Conservation (phyloP, 2,888 invertebrate species). For the Apoderus coryli region DNA sequence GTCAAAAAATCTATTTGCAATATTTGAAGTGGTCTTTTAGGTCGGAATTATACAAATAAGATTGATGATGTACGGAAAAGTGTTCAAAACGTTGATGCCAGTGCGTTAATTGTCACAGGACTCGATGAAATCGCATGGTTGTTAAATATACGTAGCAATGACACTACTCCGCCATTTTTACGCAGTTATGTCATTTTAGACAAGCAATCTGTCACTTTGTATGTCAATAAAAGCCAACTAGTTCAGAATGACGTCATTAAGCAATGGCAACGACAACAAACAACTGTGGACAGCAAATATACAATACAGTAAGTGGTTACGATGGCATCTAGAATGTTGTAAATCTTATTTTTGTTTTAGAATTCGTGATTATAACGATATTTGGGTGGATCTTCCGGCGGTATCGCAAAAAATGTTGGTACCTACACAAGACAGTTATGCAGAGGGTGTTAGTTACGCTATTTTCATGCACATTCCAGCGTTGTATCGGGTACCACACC, state of each 20-base stretch:
- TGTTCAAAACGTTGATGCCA: slow-evolving; percentile 44
- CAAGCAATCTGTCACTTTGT: slow-evolving; percentile 48
- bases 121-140: slow-evolving; percentile 82
- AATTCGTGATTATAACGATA: slow-evolving; percentile 49
- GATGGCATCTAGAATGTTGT: no score
- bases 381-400: slow-evolving; percentile 56
- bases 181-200: slow-evolving; percentile 61
- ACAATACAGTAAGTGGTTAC: no score
- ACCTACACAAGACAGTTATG: slow-evolving; percentile 54
- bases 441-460: slow-evolving; percentile 58
- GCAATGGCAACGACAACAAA: slow-evolving; percentile 33
- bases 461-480: slow-evolving; percentile 44
- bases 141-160: slow-evolving; percentile 74
- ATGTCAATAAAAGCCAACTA: slow-evolving; percentile 53
- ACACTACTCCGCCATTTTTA: slow-evolving; percentile 69
- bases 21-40: slow-evolving; percentile 26
- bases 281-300: no score
- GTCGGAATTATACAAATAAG: slow-evolving; percentile 63
- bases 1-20: no score
- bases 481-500: slow-evolving; percentile 41
- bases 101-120: slow-evolving; percentile 72
- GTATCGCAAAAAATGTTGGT: slow-evolving; percentile 50
- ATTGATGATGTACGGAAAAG: slow-evolving; percentile 48
- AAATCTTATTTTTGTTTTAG: slow-evolving; percentile 38
- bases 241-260: slow-evolving; percentile 27